Evolutionary conservation across 2,888 invertebrate genomes (phyloP).

Genomic region (Selenia dentaria): DNA sequence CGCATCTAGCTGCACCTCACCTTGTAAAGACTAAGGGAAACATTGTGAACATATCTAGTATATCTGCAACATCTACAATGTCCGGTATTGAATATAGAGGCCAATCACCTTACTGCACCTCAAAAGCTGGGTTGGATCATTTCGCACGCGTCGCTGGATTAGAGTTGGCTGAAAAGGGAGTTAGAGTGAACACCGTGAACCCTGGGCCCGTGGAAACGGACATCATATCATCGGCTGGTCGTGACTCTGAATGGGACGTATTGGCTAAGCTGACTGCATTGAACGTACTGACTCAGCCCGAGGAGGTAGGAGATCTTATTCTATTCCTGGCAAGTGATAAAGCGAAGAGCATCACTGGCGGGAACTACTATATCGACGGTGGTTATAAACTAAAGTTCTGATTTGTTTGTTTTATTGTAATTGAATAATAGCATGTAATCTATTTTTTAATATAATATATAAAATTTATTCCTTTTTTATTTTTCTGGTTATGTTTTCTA

Average conservation of each 20-base stretch:
- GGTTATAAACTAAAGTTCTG: constrained; percentile 21
- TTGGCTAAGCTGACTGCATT: constrained; percentile 32
- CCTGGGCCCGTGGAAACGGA: constrained; percentile 64
- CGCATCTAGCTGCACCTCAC: constrained; percentile 43
- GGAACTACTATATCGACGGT: constrained; percentile 34
- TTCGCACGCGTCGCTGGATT: constrained; percentile 61
- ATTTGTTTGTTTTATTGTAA: too few relatives aligned
- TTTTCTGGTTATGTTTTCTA: too few relatives aligned
- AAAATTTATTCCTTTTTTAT: too few relatives aligned
- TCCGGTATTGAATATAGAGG: neutral
- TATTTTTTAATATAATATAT: too few relatives aligned
- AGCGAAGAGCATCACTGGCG: constrained; percentile 43
- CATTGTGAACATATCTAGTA: constrained; percentile 52
- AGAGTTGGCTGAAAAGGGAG: constrained; percentile 88
- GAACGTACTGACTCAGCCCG: constrained; percentile 37
- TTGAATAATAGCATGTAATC: too few relatives aligned
- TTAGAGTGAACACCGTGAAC: constrained; percentile 84
- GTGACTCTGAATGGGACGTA: constrained; percentile 6
- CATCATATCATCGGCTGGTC: constrained; percentile 59
- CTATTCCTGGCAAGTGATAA: constrained; percentile 47
- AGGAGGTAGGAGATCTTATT: constrained; percentile 45
- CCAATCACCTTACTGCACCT: constrained; percentile 55
- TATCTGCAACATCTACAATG: constrained; percentile 9
- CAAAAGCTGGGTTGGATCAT: constrained; percentile 48
- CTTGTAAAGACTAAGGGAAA: constrained; percentile 49